Evolutionary conservation across 2,113 vertebrate species (phyloP).

Genomic region (Actenoides hombroni): DNA sequence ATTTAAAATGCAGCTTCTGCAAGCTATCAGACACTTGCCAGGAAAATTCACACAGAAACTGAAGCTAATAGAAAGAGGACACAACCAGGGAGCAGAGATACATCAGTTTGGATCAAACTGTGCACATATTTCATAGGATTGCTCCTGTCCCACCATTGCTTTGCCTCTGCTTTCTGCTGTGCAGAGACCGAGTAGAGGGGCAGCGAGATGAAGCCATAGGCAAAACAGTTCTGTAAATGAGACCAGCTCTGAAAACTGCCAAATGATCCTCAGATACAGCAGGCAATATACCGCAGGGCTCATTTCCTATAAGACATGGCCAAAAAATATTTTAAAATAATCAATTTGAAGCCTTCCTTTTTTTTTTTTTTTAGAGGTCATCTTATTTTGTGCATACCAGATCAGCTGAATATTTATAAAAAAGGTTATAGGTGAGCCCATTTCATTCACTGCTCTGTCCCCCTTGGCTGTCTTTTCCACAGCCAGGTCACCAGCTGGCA

Average conservation of each 20-base stretch:
- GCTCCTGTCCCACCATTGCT: background rate
- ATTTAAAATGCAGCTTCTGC: slow-evolving; percentile 30
- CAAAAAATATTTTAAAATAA: background rate
- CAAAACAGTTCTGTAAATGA: background rate
- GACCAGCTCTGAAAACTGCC: background rate
- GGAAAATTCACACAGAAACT: background rate
- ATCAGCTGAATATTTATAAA: slow-evolving; percentile 12
- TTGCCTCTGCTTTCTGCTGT: background rate
- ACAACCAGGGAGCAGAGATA: background rate
- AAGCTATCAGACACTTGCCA: slow-evolving; percentile 20
- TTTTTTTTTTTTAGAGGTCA: background rate
- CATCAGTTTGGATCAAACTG: background rate
- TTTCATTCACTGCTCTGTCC: accelerated
- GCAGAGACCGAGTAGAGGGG: accelerated
- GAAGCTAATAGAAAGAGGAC: background rate
- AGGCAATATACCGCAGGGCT: background rate
- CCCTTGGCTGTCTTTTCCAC: accelerated
- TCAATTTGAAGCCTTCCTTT: background rate
- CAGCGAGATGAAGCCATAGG: background rate
- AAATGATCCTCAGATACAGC: background rate
- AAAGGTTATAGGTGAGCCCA: background rate
- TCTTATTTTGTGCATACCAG: background rate
- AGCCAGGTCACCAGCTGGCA: slow-evolving; percentile 1
- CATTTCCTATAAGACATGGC: background rate
- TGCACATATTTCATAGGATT: background rate